Base-by-base conservation (phyloP, 2,888 invertebrate genomes). In the Liopterus haemorrhoidalis region DNA sequence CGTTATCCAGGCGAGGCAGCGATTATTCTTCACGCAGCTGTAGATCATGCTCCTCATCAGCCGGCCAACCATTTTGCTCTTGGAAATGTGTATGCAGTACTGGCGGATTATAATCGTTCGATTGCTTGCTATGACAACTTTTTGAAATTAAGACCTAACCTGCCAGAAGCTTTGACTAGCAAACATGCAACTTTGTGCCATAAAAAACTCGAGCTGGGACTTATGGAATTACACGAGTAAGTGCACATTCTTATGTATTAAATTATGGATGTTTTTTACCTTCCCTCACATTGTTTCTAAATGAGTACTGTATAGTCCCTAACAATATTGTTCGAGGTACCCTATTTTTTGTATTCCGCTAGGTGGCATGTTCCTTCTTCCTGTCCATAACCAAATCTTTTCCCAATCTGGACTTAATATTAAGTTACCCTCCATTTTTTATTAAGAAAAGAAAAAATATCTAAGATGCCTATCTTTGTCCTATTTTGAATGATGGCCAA, bases 61-160 rank as follows among this genome's bases (percentile, higher is more conserved):
- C 68, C 77, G 2, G 66, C 73, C 30, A 76, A 75, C 51, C 80
- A 83, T 62, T 79, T 84, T 56, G 78, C 81, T 3, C 68, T 88
- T 9, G 87, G 79, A 5, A 83, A 84, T 61, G 78, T 84, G 12
- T 85, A 82, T 63, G 82, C 85, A 1, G 74, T 81, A 8, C 55
- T 76, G 19, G 78, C 79, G 1, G 82, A 85, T 49, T 85, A 78
- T 59, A 84, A 86, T 56, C 79, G 73, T 56, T 84, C 86, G 0
- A 66, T 83, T 45, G 70, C 72, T 22, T 79, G 77, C 59, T 81
- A 78, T 62, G 80, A 85, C 55, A 76, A 76, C 56, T 79, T 80
- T 41, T 61, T 85, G 33, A 76, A 76, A 58, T 61, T 85, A 32
- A 73, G 79, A 54, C 79, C 82, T 0, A 68, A 70, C 35, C 77